Evolutionary conservation across 2,888 invertebrate genomes (phyloP).

Genomic region (Sesia apiformis): DNA sequence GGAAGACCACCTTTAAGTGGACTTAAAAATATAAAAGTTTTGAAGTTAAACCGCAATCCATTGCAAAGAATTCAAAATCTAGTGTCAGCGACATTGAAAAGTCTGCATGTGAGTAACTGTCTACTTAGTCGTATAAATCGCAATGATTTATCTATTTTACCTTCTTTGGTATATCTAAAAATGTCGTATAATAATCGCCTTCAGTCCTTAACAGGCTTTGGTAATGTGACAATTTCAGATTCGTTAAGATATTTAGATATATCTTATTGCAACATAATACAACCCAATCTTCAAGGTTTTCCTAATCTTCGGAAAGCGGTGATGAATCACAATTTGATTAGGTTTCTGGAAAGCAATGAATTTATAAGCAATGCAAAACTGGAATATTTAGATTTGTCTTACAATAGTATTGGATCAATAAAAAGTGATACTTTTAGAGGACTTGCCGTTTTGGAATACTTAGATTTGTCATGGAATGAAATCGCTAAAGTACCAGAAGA

Average conservation of each 20-base stretch:
- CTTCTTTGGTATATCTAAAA: constrained; percentile 74
- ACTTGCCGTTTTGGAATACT: constrained; percentile 68
- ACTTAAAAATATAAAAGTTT: constrained; percentile 63
- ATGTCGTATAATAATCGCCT: constrained; percentile 77
- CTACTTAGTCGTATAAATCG: constrained; percentile 64
- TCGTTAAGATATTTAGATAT: constrained; percentile 75
- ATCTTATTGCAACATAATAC: constrained; percentile 76
- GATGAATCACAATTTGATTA: constrained; percentile 78
- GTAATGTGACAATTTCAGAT: constrained; percentile 50
- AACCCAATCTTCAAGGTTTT: constrained; percentile 75
- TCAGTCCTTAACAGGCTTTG: constrained; percentile 50
- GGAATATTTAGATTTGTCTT: constrained; percentile 77
- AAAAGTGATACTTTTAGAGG: constrained; percentile 76
- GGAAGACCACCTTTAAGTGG: constrained; percentile 66
- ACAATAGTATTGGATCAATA: constrained; percentile 77
- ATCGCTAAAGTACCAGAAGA: constrained; percentile 75
- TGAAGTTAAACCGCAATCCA: constrained; percentile 72
- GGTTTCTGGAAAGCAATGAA: constrained; percentile 69
- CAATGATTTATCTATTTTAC: constrained; percentile 72
- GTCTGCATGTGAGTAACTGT: constrained; percentile 75
- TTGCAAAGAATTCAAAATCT: constrained; percentile 56
- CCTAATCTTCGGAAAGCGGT: constrained; percentile 74
- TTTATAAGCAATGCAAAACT: constrained; percentile 77
- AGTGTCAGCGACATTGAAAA: constrained; percentile 64
- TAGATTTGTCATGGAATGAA: constrained; percentile 83